Conservation (phyloP, 1,140 invertebrate genomes). For the Achroia grisella region DNA sequence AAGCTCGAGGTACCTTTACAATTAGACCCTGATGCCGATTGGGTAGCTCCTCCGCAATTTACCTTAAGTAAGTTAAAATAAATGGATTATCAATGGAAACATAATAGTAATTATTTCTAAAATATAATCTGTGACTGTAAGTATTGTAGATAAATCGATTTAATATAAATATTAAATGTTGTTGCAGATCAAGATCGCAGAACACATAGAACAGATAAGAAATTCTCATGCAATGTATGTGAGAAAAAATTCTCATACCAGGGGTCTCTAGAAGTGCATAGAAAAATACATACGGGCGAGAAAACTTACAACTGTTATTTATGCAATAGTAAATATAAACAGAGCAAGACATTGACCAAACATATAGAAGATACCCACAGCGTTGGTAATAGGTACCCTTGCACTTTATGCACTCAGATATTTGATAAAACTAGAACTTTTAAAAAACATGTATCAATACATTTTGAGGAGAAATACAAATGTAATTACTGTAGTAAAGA, state of each 20-base stretch:
- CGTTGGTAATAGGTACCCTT: slow-evolving; percentile 26
- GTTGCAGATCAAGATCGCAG: slow-evolving; percentile 16
- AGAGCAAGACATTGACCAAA: slow-evolving; percentile 46
- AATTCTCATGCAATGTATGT: slow-evolving; percentile 41
- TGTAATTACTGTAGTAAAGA: slow-evolving; percentile 44
- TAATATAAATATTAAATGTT: slow-evolving; percentile 5
- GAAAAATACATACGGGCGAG: slow-evolving; percentile 41
- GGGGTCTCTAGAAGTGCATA: slow-evolving; percentile 53
- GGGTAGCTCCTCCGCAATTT: too few relatives aligned
- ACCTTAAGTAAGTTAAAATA: too few relatives aligned
- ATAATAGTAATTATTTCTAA: too few relatives aligned
- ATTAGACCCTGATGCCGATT: too few relatives aligned
- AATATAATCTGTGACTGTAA: too few relatives aligned
- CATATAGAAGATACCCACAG: slow-evolving; percentile 36
- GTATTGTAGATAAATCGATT: too few relatives aligned
- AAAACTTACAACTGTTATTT: slow-evolving; percentile 65
- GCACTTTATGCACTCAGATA: slow-evolving; percentile 32
- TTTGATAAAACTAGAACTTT: slow-evolving; percentile 38
- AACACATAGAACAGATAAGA: slow-evolving; percentile 22
- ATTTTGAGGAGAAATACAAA: slow-evolving; percentile 45
- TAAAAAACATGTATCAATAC: slow-evolving; percentile 42
- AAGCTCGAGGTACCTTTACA: too few relatives aligned
- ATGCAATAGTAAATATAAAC: slow-evolving; percentile 31
- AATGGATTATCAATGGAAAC: background rate
- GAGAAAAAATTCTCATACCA: slow-evolving; percentile 50